Conservation (phyloP, 2,113 vertebrate genomes). For the Callithrix jacchus region DNA sequence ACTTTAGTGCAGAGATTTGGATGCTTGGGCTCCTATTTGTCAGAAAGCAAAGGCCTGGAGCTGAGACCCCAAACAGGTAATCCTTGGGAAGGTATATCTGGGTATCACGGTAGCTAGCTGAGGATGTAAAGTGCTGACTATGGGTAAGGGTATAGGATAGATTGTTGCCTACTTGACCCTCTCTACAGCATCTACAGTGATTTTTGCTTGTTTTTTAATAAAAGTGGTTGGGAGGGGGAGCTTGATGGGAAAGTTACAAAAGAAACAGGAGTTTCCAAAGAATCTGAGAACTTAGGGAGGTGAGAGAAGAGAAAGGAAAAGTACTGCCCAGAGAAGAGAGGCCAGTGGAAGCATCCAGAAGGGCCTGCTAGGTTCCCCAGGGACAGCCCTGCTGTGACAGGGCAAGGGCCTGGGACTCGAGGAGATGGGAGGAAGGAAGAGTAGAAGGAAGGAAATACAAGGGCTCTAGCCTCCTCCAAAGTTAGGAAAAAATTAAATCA, state of each 20-base stretch:
- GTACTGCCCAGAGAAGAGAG: neutral
- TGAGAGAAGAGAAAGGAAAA: neutral
- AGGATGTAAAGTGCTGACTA: neutral
- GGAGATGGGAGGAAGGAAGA: neutral
- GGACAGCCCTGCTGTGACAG: neutral
- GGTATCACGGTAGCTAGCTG: neutral
- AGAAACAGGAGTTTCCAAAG: constrained; percentile 14
- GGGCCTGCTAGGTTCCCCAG: neutral
- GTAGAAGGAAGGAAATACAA: neutral
- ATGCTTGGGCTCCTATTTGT: neutral
- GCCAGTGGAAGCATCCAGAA: neutral
- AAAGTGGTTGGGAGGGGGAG: neutral
- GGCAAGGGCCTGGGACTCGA: neutral
- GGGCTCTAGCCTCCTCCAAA: neutral
- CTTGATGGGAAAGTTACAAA: constrained; percentile 1
- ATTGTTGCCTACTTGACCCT: neutral
- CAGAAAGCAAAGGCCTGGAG: neutral
- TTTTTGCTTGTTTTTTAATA: neutral
- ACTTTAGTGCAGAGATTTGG: neutral
- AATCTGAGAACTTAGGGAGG: neutral
- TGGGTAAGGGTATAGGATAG: neutral
- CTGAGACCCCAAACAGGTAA: neutral
- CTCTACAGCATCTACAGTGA: neutral
- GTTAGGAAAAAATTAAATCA: neutral
- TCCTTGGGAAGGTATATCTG: neutral